Percentiles rank a stretch among this genome's conserved stretches.
Conservation (phyloP, 2,888 invertebrate species). For the Morinoia aosen region DNA sequence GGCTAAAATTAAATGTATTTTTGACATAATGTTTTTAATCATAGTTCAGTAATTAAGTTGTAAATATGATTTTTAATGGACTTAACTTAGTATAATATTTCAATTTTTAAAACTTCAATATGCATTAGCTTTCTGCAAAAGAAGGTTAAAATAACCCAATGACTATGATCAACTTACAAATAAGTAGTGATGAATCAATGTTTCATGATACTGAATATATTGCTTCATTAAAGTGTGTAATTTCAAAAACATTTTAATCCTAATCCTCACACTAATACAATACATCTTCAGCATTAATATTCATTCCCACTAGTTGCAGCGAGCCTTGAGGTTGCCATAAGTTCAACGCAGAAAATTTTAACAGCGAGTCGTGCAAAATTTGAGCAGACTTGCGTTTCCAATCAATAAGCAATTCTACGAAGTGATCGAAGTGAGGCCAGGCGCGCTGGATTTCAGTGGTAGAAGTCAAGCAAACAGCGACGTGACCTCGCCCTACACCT, state of each 20-base stretch:
- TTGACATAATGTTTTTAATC: neutral
- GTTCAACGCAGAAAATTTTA: neutral
- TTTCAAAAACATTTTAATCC: neutral
- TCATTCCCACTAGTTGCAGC: neutral
- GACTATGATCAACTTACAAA: neutral
- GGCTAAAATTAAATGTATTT: neutral
- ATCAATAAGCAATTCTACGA: neutral
- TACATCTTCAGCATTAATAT: neutral
- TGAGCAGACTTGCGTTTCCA: neutral
- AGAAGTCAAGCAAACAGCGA: neutral
- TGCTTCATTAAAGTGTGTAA: neutral
- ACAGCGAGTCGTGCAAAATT: neutral
- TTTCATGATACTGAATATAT: neutral
- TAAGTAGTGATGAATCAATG: neutral
- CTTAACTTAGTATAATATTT: too few species aligned
- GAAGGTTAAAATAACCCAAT: neutral
- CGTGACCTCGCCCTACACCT: slow-evolving; percentile 24
- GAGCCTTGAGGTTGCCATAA: neutral
- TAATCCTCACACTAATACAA: neutral
- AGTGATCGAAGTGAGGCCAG: neutral
- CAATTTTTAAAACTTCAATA: neutral
- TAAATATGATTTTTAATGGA: neutral
- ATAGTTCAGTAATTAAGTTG: neutral
- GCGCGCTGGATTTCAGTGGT: neutral
- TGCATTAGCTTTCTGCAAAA: neutral